Evolutionary conservation across 1,140 invertebrate species (phyloP).

Genomic region (Rhagoletis zephyria): DNA sequence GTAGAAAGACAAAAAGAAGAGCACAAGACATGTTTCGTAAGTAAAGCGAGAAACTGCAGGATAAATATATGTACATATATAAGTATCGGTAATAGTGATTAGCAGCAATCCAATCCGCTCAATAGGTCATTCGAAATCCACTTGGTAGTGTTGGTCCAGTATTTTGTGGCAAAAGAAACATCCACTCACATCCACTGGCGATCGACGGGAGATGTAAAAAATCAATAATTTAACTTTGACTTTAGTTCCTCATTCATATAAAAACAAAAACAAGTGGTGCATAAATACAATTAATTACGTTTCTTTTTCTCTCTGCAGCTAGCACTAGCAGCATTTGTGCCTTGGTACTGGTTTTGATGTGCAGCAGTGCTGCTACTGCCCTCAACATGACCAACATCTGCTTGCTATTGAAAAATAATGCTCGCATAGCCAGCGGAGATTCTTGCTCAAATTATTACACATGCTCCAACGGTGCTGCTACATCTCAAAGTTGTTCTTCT

Average conservation of each 20-base stretch:
- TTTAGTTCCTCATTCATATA: no score
- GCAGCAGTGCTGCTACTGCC: neutral
- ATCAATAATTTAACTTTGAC: no score
- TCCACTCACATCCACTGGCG: no score
- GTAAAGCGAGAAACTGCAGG: neutral
- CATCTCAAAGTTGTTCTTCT: conserved; percentile 52
- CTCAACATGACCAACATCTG: conserved; percentile 61
- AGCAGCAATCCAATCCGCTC: no score
- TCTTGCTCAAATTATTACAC: conserved; percentile 61
- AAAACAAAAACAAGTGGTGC: no score
- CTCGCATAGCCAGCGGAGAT: conserved; percentile 57
- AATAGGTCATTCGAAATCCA: no score
- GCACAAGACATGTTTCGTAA: conserved; percentile 30
- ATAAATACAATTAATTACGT: no score
- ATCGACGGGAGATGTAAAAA: no score
- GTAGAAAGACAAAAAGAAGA: neutral
- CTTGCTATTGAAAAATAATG: conserved; percentile 56
- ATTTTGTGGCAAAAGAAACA: no score
- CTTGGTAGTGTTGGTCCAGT: no score
- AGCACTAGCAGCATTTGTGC: neutral
- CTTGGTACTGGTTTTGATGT: neutral
- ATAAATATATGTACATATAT: no score
- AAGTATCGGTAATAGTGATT: no score
- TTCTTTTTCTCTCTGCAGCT: neutral
- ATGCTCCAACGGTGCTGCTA: conserved; percentile 57